Evolutionary conservation across 2,888 invertebrate genomes (phyloP), one percentile per base, ranked within the genome.

Genomic region (Slavum lentiscoides): DNA sequence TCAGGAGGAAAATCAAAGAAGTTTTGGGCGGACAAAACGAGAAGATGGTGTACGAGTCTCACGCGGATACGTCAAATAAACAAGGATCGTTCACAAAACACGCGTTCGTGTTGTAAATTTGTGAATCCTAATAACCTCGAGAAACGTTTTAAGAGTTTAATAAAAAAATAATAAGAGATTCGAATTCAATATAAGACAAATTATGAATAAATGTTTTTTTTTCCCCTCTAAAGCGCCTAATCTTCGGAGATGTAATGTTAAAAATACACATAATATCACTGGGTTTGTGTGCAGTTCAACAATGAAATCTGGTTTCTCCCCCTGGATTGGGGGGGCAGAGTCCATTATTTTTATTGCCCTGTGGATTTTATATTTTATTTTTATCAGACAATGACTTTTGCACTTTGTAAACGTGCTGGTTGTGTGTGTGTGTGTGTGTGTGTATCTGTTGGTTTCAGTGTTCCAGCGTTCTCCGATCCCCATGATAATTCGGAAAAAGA

Each of bases 1-100:
- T 39, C 64, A 83, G 82, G 19, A 70, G 49, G 30, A 83, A 83
- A 72, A 73, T 83, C 19, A 82, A 82, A 69, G 69, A 81, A 61
- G 70, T 82, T 23, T 59, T 68, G 62, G 73, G 82, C n/a, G 30
- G 43, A 6, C 30, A 58, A 39, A 82, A 82, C 61, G 70, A 76
- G 64, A 81, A 81, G 58, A 55, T 83, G 11, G 64, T 72, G 7
- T 83, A 82, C 68, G 82, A 83, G 64, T 30, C 76, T 23, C 83
- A 83, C 13, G 53, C 53, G 49, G 82, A 83, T 61, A 66, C 74
- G 1, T 70, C 73, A 30, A 70, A 15, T 39, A 83, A 83, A 82
- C 61, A 66, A 17, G 80, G 83, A 59, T 70, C 83, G 17, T 73
- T 59, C 39, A 53, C 69, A 5, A 82, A 81, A 66, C 64, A 53